These are phyloP conservation scores for Sinocyclocheilus maitianheensis DNA, from an alignment of 2,113 vertebrate genomes.

Conservation along the genomic window DNA sequence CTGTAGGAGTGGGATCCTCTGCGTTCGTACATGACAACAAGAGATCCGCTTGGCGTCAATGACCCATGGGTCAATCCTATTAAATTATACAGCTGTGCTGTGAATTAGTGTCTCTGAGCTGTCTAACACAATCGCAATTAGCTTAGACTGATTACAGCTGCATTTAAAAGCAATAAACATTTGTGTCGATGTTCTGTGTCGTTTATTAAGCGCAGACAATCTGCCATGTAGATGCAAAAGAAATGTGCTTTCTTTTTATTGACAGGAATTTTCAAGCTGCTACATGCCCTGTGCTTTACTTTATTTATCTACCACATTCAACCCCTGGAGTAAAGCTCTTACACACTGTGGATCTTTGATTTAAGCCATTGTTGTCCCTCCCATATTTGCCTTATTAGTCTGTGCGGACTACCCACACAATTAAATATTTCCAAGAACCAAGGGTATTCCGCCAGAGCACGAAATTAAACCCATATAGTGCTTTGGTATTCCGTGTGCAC, in stretches of 20 bases:
- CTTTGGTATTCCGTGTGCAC: constrained; percentile 29
- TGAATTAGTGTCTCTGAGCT: constrained; percentile 43
- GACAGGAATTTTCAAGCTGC: neutral
- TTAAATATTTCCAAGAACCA: constrained; percentile 12
- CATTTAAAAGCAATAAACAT: constrained; percentile 53
- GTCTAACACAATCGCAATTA: constrained; percentile 54
- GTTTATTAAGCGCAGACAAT: constrained; percentile 25
- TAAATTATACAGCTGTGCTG: constrained; percentile 55
- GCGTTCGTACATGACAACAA: constrained; percentile 17
- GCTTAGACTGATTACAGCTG: constrained; percentile 51
- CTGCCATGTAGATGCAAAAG: neutral
- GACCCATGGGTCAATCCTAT: constrained; percentile 51
- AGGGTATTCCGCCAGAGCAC: constrained; percentile 22
- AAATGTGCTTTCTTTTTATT: neutral
- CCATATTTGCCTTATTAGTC: constrained; percentile 31
- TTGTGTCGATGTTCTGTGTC: constrained; percentile 14
- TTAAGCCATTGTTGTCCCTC: constrained; percentile 19
- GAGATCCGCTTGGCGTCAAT: constrained; percentile 32
- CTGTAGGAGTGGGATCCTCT: constrained; percentile 11
- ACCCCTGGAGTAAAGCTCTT: constrained; percentile 36
- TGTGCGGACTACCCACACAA: constrained; percentile 16
- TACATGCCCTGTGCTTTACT: constrained; percentile 9
- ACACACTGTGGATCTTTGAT: constrained; percentile 24
- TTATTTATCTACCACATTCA: constrained; percentile 63
- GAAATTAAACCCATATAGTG: constrained; percentile 12